phyloP scores from a whole-genome alignment of 1,140 invertebrate genomes.

The Drosophila kikkawai region DNA sequence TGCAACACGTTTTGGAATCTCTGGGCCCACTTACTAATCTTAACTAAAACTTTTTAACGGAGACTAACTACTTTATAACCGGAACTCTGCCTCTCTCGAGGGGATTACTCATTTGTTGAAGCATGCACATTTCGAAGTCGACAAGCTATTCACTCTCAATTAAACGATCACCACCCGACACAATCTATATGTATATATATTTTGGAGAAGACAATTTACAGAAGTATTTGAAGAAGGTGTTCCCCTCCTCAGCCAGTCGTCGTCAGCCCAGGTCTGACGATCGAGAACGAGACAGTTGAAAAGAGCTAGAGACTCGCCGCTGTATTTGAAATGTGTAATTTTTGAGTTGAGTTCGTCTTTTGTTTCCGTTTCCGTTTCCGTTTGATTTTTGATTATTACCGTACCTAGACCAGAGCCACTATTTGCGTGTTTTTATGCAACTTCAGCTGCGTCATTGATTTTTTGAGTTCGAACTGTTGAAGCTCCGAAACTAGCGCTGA shows the following conservation, averaged over 20 bases:
- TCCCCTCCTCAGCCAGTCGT: constrained; percentile 22
- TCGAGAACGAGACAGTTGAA: constrained; percentile 5
- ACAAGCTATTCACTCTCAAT: constrained; percentile 21
- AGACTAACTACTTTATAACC: constrained; percentile 8
- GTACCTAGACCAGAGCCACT: constrained; percentile 50
- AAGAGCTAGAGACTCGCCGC: constrained; percentile 54
- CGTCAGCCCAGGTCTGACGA: not conserved
- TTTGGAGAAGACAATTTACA: constrained; percentile 56
- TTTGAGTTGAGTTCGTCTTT: constrained; percentile 35
- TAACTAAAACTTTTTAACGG: constrained; percentile 11
- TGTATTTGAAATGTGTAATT: constrained; percentile 41
- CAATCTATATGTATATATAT: constrained; percentile 11
- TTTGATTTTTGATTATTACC: constrained; percentile 49
- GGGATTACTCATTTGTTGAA: constrained; percentile 50
- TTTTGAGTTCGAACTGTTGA: constrained; percentile 60
- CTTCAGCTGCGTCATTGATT: constrained; percentile 74
- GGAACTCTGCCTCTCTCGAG: not conserved
- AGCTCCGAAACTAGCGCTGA: constrained; percentile 58
- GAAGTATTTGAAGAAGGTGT: constrained; percentile 71
- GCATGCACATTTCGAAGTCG: constrained; percentile 53
- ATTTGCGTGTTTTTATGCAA: constrained; percentile 79
- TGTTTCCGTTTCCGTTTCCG: constrained; percentile 13
- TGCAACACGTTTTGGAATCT: constrained; percentile 34
- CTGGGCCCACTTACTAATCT: constrained; percentile 15
- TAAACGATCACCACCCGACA: constrained; percentile 17